Evolutionary conservation across 2,113 vertebrate species (phyloP), one percentile per base, ranked within the genome.

Genomic region (Steatornis caripensis): DNA sequence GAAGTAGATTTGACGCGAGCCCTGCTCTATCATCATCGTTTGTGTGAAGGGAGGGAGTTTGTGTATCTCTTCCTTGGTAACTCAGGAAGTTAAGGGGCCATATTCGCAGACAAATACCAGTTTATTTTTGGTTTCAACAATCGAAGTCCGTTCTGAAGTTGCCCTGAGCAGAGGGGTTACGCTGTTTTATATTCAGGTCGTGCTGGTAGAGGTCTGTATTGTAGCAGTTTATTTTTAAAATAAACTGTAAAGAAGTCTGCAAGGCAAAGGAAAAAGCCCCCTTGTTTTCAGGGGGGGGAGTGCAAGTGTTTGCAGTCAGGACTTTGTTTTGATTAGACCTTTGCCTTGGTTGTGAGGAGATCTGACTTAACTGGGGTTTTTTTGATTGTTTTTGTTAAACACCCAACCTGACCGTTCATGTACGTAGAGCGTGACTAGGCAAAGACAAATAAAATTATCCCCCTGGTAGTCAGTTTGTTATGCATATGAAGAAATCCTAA

Each of bases 21-120:
- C 24, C 57, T 32, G 48, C 27, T 66, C 8, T 9, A 0, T 22
- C 19, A 0, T 0, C 1, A 0, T 2, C 10, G 41, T 37, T 45
- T 8, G 22, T 20, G 36, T 26, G 27, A 43, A 41, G 29, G 58
- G 9, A 75, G 22, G 48, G 46, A 88, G 23, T 15, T 37, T 4
- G 7, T 13, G 20, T 10, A 1, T 7, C 26, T n/a, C 22, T 21
- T 23, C 17, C 15, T 1, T 11, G 1, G 7, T 13, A 21, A 11
- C 39, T 30, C 9, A 2, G 6, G 6, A 37, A 71, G 92, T 2
- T 15, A 4, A 34, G 80, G 58, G 49, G 49, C 49, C 9, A 0
- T 4, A 1, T 29, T 64, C 17, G 3, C 34, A 2, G 24, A 2
- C 6, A 23, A 80, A 48, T 5, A 32, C 5, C 24, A 12, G 1